These are phyloP conservation scores for Lichenostomus cassidix DNA, from an alignment of 2,113 vertebrate genomes.

Conservation along the genomic window DNA sequence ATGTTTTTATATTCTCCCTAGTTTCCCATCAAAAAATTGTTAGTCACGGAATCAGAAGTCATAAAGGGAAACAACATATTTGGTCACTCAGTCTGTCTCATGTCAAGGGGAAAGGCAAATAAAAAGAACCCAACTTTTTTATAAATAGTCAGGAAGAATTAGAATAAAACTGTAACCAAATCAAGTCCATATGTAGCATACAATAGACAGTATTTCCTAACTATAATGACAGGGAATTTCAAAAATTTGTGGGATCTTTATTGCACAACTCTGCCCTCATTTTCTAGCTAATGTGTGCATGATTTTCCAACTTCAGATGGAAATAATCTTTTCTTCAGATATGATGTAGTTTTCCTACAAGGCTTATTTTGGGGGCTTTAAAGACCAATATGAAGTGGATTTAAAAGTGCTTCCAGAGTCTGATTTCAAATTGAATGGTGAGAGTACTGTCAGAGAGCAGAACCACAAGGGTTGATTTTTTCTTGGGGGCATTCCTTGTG, in stretches of 20 bases:
- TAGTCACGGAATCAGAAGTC: background rate
- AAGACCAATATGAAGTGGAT: background rate
- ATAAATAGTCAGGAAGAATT: background rate
- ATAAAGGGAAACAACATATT: background rate
- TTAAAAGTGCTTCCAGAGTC: background rate
- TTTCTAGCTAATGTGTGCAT: background rate
- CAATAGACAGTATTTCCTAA: background rate
- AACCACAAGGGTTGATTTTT: fast-evolving
- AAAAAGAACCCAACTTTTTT: background rate
- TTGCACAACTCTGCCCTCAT: background rate
- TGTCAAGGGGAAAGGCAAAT: background rate
- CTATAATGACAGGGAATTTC: background rate
- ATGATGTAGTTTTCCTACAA: background rate
- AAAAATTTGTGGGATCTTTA: background rate
- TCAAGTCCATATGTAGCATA: background rate
- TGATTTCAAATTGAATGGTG: background rate
- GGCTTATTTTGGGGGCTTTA: background rate
- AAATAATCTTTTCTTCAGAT: background rate
- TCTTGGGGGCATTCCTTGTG: background rate
- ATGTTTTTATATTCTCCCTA: background rate
- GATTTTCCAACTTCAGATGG: background rate
- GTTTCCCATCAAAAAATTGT: background rate
- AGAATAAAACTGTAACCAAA: background rate
- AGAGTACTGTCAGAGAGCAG: background rate
- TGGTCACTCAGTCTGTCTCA: background rate